Evolutionary conservation across 2,797 vertebrate species (phyloP), one percentile per base, ranked within the genome.

Genomic region (Liasis olivaceus): DNA sequence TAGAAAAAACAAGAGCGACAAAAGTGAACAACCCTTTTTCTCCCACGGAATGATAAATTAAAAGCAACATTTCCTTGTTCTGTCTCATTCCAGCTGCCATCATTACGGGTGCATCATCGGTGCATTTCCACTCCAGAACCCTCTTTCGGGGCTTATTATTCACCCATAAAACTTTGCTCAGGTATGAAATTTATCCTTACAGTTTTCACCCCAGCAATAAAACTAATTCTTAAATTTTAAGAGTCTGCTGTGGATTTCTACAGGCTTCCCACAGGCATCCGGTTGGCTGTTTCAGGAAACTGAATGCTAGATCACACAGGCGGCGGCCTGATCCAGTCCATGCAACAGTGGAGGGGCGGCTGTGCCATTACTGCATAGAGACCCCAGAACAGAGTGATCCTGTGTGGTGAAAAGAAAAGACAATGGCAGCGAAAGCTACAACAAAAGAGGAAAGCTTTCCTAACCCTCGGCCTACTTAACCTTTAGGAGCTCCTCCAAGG

Each of bases 21-120:
- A 97, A 94, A 96, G 95, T 97, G 98, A 98, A 97, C 97, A 97
- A 97, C 96, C 94, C 95, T 93, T 97, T 96, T 97, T 93, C 96
- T 95, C 96, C 93, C 92, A 94, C 96, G 97, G 97, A 98, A 97
- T 97, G 97, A 97, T 96, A 97, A 97, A 97, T 98, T 97, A 97
- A 97, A 97, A 97, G 96, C 94, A 95, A 95, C 94, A 95, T 96
- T 97, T 96, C 89, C 94, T 94, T 95, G 95, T 96, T 97, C 96
- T 97, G 96, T 96, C 96, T 96, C 95, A 96, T 97, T 95, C 95
- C 94, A 26, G 89, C 95, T 1, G 13, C 95, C 51, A 36, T 22
- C 95, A 94, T 95, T 94, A 85, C 84, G 93, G 95, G 91, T 93
- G 94, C 92, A 90, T 93, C 95, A 95, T 42, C 42, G 42, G 42